Percentiles rank a stretch among this genome's conserved stretches.
Conservation (phyloP, 2,888 invertebrate species). For the Stenotaenia linearis region DNA sequence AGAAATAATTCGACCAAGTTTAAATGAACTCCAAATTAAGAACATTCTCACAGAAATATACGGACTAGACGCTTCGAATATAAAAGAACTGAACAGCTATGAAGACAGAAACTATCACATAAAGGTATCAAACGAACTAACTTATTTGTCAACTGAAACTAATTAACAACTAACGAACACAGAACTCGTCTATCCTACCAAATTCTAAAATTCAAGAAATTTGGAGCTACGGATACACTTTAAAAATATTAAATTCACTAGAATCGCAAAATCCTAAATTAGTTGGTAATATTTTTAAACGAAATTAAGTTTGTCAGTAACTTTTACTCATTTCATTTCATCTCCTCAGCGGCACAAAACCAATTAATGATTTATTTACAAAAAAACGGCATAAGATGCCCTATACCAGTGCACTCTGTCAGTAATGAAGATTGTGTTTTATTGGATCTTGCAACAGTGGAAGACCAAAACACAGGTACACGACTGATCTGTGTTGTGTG, state of each 20-base stretch:
- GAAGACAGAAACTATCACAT: slow-evolving; percentile 73
- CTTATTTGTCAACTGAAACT: neutral
- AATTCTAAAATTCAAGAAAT: slow-evolving; percentile 40
- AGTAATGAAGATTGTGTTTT: slow-evolving; percentile 51
- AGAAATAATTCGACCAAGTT: slow-evolving; percentile 55
- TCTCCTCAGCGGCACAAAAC: slow-evolving; percentile 67
- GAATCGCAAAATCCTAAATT: slow-evolving; percentile 64
- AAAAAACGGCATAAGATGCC: slow-evolving; percentile 60
- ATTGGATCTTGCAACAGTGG: neutral
- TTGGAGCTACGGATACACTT: slow-evolving; percentile 51
- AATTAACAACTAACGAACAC: neutral
- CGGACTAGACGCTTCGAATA: slow-evolving; percentile 56
- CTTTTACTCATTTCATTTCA: neutral
- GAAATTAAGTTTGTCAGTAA: neutral
- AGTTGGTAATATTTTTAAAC: slow-evolving; percentile 51
- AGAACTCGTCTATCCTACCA: slow-evolving; percentile 29
- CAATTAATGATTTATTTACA: slow-evolving; percentile 65
- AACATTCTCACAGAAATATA: slow-evolving; percentile 57
- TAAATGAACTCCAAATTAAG: slow-evolving; percentile 54
- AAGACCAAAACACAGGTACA: neutral
- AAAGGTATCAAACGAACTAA: slow-evolving; percentile 52
- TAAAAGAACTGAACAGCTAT: slow-evolving; percentile 64
- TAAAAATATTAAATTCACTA: slow-evolving; percentile 76
- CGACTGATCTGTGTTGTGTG: too few relatives aligned
- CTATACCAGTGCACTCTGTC: slow-evolving; percentile 64